Percentiles rank a stretch among this genome's conserved stretches.
Conservation (phyloP, 2,113 vertebrate genomes). For the Xiphophorus hellerii region DNA sequence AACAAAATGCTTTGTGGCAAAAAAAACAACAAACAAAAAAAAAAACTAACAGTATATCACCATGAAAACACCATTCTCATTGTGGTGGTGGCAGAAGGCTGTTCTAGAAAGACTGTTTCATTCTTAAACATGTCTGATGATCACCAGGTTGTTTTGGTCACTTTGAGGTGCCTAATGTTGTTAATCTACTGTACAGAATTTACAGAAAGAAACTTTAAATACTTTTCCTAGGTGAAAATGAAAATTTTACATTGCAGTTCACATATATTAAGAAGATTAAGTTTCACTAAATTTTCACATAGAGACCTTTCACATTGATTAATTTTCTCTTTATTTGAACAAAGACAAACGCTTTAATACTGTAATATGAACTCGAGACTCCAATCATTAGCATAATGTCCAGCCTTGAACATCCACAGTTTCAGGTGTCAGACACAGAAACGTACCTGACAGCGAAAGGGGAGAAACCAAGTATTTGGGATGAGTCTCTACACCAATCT, state of each 20-base stretch:
- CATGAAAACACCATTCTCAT: too few species aligned
- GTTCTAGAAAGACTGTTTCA: too few species aligned
- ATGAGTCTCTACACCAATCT: conserved; percentile 29
- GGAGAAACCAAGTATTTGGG: conserved; percentile 33
- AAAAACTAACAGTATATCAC: too few species aligned
- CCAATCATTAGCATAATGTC: neutral
- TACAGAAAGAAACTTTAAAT: neutral
- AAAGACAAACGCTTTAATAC: neutral
- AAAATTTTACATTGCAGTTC: too few species aligned
- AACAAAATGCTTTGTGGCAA: too few species aligned
- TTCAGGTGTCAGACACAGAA: conserved; percentile 47
- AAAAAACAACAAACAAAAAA: too few species aligned
- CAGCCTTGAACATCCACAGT: conserved; percentile 22
- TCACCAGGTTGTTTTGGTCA: neutral
- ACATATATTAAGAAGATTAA: neutral
- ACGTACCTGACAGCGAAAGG: conserved; percentile 38
- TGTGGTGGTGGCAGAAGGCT: too few species aligned
- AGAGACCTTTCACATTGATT: neutral
- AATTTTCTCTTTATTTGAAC: neutral
- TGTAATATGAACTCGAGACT: neutral
- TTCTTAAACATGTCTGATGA: neutral
- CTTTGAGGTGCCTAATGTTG: neutral
- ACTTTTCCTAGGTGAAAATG: too few species aligned
- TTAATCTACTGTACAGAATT: neutral
- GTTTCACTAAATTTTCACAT: neutral